These are phyloP conservation scores for Stratiomys singularior DNA, from an alignment of 2,888 invertebrate genomes.

Conservation along the genomic window DNA sequence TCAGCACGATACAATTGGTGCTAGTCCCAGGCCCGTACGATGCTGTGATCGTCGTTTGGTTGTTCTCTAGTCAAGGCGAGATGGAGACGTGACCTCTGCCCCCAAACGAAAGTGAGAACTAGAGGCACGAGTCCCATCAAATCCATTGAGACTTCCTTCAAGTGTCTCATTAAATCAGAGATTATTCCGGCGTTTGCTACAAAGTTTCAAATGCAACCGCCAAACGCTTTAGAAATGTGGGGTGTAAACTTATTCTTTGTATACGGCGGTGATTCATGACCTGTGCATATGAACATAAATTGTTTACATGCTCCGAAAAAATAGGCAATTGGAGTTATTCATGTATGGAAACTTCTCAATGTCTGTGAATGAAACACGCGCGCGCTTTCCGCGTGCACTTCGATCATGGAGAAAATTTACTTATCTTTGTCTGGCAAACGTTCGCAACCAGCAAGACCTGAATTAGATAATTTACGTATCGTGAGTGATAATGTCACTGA, in stretches of 20 bases:
- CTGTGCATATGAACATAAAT: background rate
- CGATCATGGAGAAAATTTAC: background rate
- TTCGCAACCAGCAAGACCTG: background rate
- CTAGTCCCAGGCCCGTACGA: too few species aligned
- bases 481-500: background rate
- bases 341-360: background rate
- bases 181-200: background rate
- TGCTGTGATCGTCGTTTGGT: too few species aligned
- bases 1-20: too few species aligned
- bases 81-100: background rate
- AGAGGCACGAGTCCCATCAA: background rate
- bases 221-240: background rate
- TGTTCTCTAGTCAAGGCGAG: too few species aligned
- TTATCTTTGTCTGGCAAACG: background rate
- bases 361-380: background rate
- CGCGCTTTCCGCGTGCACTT: background rate
- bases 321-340: background rate
- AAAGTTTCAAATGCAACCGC: background rate
- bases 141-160: background rate
- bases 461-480: background rate
- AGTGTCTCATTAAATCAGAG: background rate
- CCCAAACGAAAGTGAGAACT: too few species aligned
- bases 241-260: too few species aligned
- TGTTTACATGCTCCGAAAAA: slow-evolving; percentile 4
- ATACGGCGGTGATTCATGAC: background rate